Conservation (phyloP, 2,113 vertebrate genomes). For the Paradisaea rubra region DNA sequence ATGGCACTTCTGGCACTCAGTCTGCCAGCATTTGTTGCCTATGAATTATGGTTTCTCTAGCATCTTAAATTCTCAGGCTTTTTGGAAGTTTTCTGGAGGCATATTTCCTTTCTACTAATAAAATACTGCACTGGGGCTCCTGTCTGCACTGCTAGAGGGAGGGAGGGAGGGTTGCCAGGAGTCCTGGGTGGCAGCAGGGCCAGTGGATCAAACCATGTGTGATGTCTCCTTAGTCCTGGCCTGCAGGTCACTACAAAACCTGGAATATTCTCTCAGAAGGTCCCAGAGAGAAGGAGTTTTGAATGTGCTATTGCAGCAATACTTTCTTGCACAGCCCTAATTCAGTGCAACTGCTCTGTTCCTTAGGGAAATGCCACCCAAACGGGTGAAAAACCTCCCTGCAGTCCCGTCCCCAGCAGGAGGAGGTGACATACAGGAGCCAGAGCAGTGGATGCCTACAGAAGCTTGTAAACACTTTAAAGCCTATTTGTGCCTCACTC, state of each 20-base stretch:
- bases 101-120: background rate
- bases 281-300: background rate
- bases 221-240: background rate
- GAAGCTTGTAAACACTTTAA: background rate
- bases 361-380: background rate
- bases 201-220: background rate
- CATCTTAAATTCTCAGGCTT: background rate
- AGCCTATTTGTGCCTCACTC: background rate
- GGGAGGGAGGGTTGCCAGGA: background rate
- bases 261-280: background rate
- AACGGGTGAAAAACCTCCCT: background rate
- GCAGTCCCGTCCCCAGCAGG: background rate
- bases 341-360: background rate
- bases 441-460: fast-evolving
- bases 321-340: background rate
- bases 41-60: background rate
- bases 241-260: background rate
- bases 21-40: background rate
- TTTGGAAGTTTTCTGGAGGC: background rate
- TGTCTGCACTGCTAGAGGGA: background rate
- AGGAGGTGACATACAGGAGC: background rate
- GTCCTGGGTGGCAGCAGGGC: background rate
- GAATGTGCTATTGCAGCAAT: background rate
- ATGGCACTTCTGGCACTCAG: slow-evolving; percentile 23
- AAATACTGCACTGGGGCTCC: background rate